Conservation (phyloP, 2,797 vertebrate genomes). For the Oophaga sylvatica region DNA sequence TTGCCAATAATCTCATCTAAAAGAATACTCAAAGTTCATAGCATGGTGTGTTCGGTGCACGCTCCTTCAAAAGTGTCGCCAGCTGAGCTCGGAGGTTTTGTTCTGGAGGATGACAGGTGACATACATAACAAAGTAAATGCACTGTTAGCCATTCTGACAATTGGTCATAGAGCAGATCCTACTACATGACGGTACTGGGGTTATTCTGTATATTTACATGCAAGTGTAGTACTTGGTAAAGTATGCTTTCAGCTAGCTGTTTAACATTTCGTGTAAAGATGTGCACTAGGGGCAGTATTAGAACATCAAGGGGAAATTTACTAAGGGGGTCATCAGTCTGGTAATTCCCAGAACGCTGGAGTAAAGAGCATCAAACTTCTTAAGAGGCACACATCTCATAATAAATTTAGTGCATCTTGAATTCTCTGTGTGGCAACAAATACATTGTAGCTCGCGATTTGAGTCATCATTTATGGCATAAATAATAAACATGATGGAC, state of each 20-base stretch:
- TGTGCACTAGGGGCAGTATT: not conserved
- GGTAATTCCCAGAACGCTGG: no score
- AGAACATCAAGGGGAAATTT: not conserved
- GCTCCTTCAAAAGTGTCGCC: constrained; percentile 2
- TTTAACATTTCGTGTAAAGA: constrained; percentile 1
- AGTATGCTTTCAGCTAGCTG: not conserved
- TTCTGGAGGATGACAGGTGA: constrained; percentile 25
- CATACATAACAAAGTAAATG: constrained; percentile 8
- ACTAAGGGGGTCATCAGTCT: no score
- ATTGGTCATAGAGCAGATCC: not conserved
- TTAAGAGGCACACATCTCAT: no score
- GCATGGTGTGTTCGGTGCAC: constrained; percentile 2
- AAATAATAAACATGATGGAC: no score
- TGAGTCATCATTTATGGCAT: no score
- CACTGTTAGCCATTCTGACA: not conserved
- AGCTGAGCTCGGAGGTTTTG: constrained; percentile 24
- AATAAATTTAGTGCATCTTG: no score
- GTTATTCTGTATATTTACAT: not conserved
- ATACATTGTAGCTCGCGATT: no score
- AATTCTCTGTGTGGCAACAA: no score
- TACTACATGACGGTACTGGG: not conserved
- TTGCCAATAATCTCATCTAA: constrained; percentile 56
- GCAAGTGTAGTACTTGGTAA: not conserved
- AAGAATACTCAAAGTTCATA: constrained; percentile 67
- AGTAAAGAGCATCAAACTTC: no score